Base-by-base conservation (phyloP, 1,140 invertebrate species). In the Cotesia glomerata region DNA sequence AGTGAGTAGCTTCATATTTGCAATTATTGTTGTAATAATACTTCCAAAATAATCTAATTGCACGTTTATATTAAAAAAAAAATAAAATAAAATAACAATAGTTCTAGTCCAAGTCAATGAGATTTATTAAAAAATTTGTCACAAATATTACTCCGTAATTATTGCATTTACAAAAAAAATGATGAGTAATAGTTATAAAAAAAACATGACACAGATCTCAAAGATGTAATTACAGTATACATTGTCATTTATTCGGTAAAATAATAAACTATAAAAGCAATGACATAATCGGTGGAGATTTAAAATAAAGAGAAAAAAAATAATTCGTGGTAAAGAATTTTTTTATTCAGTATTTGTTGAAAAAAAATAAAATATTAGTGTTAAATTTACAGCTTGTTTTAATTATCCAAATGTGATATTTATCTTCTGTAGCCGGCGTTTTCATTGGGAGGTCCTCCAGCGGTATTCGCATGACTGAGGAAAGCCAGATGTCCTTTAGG, bases 401-500 rank as follows among this genome's bases (percentile, higher is more conserved):
- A 34, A 56, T 56, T 63, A 7, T 35, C 52, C 26, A 39, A 11
- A 73, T 72, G 32, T 72, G 74, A 73, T 61, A 72, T 35, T 82
- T 75, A 83, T 77, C 80, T 80, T 34, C 80, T 78, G 51, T 75
- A 77, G 4, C 69, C 66, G 63, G 82, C 73, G 74, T 81, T 82
- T 68, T 76, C 75, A 77, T 77, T 81, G 13, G 78, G 75, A 62
- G 65, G 71, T 45, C 73, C 73, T 32, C 78, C 76, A n/a, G 61
- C 61, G 16, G 63, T 68, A 3, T 78, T 76, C 59, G 89, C 87
- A 75, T 92, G 93, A 75, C 95, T 97, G 11, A 99, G 90, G 85
- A 98, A 99, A 5, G 97, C 97, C 56, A 98, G 88, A 86, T 98
- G 96, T 49, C 97, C 97, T 84, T 99, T 99, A 0, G 96, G 95